Conservation (phyloP, 2,888 invertebrate species). For the Liodrosophila aerea region DNA sequence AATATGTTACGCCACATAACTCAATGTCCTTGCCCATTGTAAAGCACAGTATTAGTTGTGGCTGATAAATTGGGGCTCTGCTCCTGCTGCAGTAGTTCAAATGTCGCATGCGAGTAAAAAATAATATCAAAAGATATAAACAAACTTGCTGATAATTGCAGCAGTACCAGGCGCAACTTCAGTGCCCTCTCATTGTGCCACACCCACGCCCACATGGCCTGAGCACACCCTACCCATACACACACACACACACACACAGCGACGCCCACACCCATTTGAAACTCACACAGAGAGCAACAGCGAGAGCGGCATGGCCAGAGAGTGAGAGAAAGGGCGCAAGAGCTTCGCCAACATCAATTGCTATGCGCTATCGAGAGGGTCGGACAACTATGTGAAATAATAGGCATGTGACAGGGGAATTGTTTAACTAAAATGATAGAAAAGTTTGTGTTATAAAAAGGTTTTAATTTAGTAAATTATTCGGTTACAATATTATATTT, state of each 20-base stretch:
- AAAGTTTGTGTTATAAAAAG: too few relatives aligned
- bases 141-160: slow-evolving; percentile 49
- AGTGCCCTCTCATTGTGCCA: slow-evolving; percentile 38
- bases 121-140: slow-evolving; percentile 34
- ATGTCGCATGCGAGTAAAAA: slow-evolving; percentile 44
- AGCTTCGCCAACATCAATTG: too few relatives aligned
- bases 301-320: neutral
- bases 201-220: slow-evolving; percentile 64
- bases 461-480: too few relatives aligned
- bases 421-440: too few relatives aligned
- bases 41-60: slow-evolving; percentile 29
- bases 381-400: too few relatives aligned
- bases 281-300: slow-evolving; percentile 13
- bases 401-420: too few relatives aligned
- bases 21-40: slow-evolving; percentile 39
- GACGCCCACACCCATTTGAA: slow-evolving; percentile 33
- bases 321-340: too few relatives aligned
- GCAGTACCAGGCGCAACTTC: slow-evolving; percentile 1
- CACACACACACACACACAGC: slow-evolving; percentile 11
- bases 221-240: slow-evolving; percentile 26
- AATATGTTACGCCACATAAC: slow-evolving; percentile 63
- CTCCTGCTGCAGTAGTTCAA: slow-evolving; percentile 38
- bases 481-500: too few relatives aligned
- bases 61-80: slow-evolving; percentile 30
- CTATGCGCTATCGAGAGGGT: too few relatives aligned